Conservation (phyloP, 2,797 vertebrate species). For the Aplochiton taeniatus region DNA sequence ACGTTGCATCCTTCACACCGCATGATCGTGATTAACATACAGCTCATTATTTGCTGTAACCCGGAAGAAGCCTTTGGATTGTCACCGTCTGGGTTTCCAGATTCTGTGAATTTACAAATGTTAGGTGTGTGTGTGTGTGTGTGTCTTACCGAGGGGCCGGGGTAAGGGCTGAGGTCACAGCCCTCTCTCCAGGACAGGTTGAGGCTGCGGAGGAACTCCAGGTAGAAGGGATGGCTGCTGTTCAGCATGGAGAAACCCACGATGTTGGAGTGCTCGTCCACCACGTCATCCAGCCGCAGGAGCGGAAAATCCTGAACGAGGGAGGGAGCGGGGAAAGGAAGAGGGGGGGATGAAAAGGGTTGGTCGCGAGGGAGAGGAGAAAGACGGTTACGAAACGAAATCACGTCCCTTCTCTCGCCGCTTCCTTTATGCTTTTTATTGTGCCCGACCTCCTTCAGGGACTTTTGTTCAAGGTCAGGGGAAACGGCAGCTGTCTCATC, state of each 20-base stretch:
- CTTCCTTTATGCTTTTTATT: too few species aligned
- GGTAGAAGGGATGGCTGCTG: constrained; percentile 81
- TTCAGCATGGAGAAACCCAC: constrained; percentile 91
- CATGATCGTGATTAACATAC: too few species aligned
- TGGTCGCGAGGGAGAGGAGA: not conserved
- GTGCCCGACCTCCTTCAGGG: too few species aligned
- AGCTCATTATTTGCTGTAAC: too few species aligned
- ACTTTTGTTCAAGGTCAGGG: too few species aligned
- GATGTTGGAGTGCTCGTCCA: constrained; percentile 83
- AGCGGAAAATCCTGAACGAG: constrained; percentile 87
- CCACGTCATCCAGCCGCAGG: constrained; percentile 80
- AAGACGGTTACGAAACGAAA: not conserved
- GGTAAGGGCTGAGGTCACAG: constrained; percentile 71
- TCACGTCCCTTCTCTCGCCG: too few species aligned
- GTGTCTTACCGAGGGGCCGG: constrained; percentile 57
- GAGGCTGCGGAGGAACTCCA: constrained; percentile 84
- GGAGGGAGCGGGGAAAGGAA: constrained; percentile 71
- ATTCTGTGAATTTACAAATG: too few species aligned
- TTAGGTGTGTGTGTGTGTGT: too few species aligned
- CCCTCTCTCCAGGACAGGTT: constrained; percentile 87
- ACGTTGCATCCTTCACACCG: too few species aligned
- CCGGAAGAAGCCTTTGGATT: too few species aligned
- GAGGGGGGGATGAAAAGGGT: constrained; percentile 59
- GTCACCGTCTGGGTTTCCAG: too few species aligned
- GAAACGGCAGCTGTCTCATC: too few species aligned